Conservation (phyloP, 2,797 vertebrate species). For the Sebastes trivittatus region DNA sequence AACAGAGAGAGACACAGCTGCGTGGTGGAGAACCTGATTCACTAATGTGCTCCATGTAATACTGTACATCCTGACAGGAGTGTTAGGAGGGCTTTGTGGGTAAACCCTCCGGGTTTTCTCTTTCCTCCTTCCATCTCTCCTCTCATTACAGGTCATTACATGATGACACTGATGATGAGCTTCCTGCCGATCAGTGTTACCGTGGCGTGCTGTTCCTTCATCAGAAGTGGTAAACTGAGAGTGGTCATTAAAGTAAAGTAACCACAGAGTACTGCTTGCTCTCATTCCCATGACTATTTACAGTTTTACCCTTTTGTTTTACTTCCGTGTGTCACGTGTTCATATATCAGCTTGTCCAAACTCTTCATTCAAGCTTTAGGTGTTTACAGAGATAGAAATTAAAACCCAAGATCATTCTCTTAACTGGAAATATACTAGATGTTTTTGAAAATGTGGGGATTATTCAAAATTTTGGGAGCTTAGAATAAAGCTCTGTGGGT, state of each 20-base stretch:
- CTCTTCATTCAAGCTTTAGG: not conserved
- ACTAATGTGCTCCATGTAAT: constrained; percentile 46
- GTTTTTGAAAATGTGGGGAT: not conserved
- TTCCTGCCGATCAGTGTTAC: constrained; percentile 35
- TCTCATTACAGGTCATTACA: constrained; percentile 64
- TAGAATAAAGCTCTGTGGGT: not conserved
- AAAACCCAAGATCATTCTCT: not conserved
- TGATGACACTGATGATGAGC: constrained; percentile 35
- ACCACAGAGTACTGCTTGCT: not conserved
- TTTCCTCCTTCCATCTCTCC: constrained; percentile 42
- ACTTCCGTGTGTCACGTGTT: not conserved
- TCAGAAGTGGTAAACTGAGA: constrained; percentile 26
- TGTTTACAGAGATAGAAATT: not conserved
- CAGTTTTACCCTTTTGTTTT: not conserved
- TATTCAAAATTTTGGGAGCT: not conserved
- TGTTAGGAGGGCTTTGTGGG: constrained; percentile 16
- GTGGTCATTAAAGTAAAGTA: constrained; percentile 1
- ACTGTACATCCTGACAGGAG: constrained; percentile 36
- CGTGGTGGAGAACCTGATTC: constrained; percentile 41
- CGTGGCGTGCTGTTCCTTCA: not conserved
- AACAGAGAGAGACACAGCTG: constrained; percentile 34
- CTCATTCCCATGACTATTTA: not conserved
- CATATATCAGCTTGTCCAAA: not conserved
- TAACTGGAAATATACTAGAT: not conserved
- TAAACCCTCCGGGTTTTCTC: constrained; percentile 39